Percentiles rank a stretch among this genome's conserved stretches.
These are phyloP conservation scores for Amphilophus citrinellus DNA, from an alignment of 2,113 vertebrate species.

Conservation along the genomic window DNA sequence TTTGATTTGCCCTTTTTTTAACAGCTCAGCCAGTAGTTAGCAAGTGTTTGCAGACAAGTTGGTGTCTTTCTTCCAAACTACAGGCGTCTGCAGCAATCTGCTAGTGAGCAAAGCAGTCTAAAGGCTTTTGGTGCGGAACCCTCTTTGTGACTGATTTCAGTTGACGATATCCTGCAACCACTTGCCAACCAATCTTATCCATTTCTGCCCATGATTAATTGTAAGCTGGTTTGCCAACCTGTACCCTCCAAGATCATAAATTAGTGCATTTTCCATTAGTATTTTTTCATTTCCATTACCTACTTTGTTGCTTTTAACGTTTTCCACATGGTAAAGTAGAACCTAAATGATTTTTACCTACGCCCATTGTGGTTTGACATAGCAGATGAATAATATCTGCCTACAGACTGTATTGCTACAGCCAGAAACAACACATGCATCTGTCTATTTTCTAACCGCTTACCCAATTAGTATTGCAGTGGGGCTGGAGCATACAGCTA, in stretches of 20 bases:
- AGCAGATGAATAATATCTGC: slow-evolving; percentile 11
- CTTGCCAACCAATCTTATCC: no score
- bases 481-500: slow-evolving; percentile 2
- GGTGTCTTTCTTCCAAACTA: no score
- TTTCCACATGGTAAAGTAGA: slow-evolving; percentile 34
- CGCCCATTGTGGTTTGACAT: slow-evolving; percentile 27
- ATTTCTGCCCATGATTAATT: background rate
- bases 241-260: background rate
- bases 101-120: no score
- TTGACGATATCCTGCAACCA: no score
- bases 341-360: slow-evolving; percentile 30
- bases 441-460: slow-evolving; percentile 2
- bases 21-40: no score
- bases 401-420: background rate
- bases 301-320: slow-evolving; percentile 47
- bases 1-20: no score
- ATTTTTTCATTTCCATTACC: slow-evolving; percentile 19
- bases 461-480: background rate
- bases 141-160: no score
- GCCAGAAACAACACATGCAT: background rate
- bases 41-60: no score
- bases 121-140: no score
- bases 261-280: background rate
- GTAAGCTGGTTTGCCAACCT: background rate
- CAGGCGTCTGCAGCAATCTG: no score